phyloP scores from a whole-genome alignment of 2,797 vertebrate species.

The Linurgus olivaceus region DNA sequence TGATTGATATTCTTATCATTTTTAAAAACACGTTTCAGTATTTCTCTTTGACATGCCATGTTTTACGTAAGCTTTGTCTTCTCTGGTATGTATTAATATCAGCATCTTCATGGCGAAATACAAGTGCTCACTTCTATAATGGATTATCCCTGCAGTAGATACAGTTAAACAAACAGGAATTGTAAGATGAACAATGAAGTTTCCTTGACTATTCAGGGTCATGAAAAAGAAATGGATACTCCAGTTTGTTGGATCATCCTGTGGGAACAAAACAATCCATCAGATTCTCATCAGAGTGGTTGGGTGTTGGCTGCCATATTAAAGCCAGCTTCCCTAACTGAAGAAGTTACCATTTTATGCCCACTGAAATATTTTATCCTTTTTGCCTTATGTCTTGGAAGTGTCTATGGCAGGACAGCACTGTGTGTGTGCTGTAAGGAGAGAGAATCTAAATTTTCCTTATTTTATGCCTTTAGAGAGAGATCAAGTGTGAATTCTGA shows the following conservation, averaged over 20 bases:
- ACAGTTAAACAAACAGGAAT: not conserved
- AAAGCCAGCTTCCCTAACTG: not conserved
- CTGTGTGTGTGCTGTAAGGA: not conserved
- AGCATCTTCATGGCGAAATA: not conserved
- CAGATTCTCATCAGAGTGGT: not conserved
- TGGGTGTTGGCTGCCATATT: not conserved
- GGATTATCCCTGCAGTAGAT: not conserved
- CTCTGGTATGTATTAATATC: not conserved
- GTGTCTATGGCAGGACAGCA: not conserved
- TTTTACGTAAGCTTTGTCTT: slow-evolving; percentile 61
- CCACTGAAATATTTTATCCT: not conserved
- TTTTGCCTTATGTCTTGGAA: not conserved
- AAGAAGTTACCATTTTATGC: not conserved
- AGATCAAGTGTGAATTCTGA: not conserved
- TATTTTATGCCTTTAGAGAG: not conserved
- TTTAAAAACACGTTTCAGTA: slow-evolving; percentile 30
- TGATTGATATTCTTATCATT: slow-evolving; percentile 55
- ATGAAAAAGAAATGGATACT: not conserved
- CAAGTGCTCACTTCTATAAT: not conserved
- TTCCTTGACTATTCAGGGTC: not conserved
- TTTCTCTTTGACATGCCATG: slow-evolving; percentile 25
- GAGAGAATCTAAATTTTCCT: not conserved
- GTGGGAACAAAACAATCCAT: not conserved
- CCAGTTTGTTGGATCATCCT: not conserved
- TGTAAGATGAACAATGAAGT: not conserved